Evolutionary conservation across 2,113 vertebrate genomes (phyloP).

Genomic region (Marmota monax): DNA sequence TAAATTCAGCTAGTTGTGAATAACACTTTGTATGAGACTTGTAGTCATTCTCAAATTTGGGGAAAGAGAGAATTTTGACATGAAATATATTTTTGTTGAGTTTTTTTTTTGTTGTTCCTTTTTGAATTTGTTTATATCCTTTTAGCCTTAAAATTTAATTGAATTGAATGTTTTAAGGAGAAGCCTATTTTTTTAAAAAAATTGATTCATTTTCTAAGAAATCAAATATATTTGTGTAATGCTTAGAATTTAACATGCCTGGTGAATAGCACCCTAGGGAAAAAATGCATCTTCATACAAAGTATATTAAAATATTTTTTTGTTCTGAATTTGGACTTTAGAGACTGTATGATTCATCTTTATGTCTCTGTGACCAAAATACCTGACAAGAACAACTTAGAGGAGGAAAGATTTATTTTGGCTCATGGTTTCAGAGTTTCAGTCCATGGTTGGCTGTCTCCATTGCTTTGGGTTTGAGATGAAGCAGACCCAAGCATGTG

Average conservation of each 20-base stretch:
- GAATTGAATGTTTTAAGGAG: background rate
- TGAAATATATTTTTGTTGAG: background rate
- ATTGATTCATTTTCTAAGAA: constrained; percentile 34
- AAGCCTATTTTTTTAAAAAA: background rate
- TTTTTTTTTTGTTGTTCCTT: background rate
- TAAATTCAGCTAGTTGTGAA: constrained; percentile 13
- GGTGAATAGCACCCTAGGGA: background rate
- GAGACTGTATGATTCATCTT: background rate
- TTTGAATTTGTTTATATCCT: background rate
- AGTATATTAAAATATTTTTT: background rate
- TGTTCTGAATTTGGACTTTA: constrained; percentile 5
- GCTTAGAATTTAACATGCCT: background rate
- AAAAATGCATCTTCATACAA: background rate
- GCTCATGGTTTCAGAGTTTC: background rate
- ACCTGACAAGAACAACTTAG: background rate
- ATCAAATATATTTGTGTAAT: background rate
- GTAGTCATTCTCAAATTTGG: background rate
- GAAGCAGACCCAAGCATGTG: background rate
- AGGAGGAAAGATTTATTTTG: background rate
- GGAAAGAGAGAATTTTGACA: background rate
- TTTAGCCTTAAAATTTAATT: background rate
- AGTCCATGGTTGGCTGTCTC: background rate
- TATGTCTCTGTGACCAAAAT: background rate
- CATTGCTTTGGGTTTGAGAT: background rate
- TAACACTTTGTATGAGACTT: background rate